Base-by-base conservation (phyloP, 2,113 vertebrate genomes). In the Callospermophilus lateralis region DNA sequence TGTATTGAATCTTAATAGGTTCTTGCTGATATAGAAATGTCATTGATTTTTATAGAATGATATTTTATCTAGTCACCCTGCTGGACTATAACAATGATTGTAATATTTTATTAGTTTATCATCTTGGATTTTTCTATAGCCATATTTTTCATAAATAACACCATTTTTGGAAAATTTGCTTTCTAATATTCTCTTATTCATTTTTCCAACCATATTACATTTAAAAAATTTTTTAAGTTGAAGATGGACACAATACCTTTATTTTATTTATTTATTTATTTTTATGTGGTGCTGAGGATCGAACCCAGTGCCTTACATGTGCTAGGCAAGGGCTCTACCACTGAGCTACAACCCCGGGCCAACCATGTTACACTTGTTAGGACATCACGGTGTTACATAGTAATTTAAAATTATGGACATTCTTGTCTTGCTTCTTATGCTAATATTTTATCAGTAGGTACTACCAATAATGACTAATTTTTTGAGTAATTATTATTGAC, bases 111-210 rank as follows among this genome's bases (percentile, higher is more conserved):
- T 87, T 76, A 68, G 7, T 74, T 84, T 12, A 80, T 32, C 78
- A n/a, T 79, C 22, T 85, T 65, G 73, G 73, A 95, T 92, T 91
- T 94, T 28, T 77, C 4, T 89, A 45, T 67, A 67, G 30, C 16
- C 20, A 37, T 73, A 30, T 61, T 81, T 10, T 84, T 93, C 81
- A 6, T 78, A 93, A 89, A 84, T 65, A 86, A 76, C 8, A 68
- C 2, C 9, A 92, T 26, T 78, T 92, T 91, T 37, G 48, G 12
- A 55, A 58, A 58, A 68, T 81, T 91, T 77, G 11, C 58, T 92
- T 89, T 89, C 79, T 67, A 88, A 83, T 88, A 85, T 73, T 95
- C 24, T 79, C 34, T 94, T 32, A 61, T 87, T 86, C 87, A 70
- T 89, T 63, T 96, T 87, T 91, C 34, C 61, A 67, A 32, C 6